Base-by-base conservation (phyloP, 2,888 invertebrate genomes). In the Mythimna lalbum region DNA sequence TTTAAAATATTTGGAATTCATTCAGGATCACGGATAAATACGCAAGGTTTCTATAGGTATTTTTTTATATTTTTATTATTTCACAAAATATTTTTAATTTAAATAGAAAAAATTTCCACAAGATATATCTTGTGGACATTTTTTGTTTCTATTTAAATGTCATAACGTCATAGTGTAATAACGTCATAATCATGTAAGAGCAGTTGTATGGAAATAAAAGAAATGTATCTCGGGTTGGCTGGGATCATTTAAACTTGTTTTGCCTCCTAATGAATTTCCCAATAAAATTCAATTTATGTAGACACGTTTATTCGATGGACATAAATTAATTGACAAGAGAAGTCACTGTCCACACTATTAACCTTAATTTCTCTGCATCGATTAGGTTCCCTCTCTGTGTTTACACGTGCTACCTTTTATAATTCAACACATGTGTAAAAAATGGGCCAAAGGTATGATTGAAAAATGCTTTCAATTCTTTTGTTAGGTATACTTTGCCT, bases 261-360 rank as follows among this genome's bases (percentile, higher is more conserved):
- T 23, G n/a, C 12, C 23, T 6, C n/a, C 19, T 17, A 57, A 59
- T 21, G 4, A 64, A 57, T 23, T 50, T 36, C 7, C 19, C 12
- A 52, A 68, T 62, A 59, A 57, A 80, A 50, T 12, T 53, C n/a
- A 63, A 62, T 65, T 31, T 65, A 56, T 59, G 36, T 19, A 64
- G 76, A 69, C 31, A 64, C n/a, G 31, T 69, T 75, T 60, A 69
- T 69, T 68, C 55, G 5, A 33, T 23, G 33, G 19, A 60, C 36
- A 43, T 61, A 50, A 49, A 39, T 62, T 68, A 59, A 75, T 64
- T 57, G 31, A 33, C 31, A 31, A 43, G 52, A 50, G 19, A 62
- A 63, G 67, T 66, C 39, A 31, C n/a, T 64, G 55, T 36, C 43
- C 60, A 33, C 14, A 39, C 63, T 59, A 68, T 75, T 80, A 68